Evolutionary conservation across 2,888 invertebrate genomes (phyloP).

Genomic region (Ophioninae sp.): DNA sequence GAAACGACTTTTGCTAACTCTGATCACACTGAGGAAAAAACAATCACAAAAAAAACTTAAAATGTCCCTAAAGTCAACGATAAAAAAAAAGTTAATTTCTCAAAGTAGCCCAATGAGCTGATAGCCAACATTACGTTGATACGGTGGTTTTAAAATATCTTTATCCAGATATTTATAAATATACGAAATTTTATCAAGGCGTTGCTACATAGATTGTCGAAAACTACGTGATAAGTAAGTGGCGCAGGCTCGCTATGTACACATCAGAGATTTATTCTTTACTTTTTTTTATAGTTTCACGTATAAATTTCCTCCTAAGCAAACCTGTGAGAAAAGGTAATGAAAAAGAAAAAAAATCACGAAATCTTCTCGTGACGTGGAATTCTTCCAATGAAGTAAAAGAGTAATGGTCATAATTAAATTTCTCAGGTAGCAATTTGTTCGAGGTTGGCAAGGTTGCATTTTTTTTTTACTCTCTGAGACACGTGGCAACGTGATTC

Average conservation of each 20-base stretch:
- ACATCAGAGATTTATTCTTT: constrained; percentile 46
- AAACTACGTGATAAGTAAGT: constrained; percentile 49
- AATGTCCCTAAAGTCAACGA: too few species aligned
- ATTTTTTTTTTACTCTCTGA: background rate
- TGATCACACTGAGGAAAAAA: too few species aligned
- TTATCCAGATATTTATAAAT: constrained; percentile 1
- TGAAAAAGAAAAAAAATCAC: background rate
- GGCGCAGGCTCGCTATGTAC: constrained; percentile 10
- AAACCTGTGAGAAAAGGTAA: constrained; percentile 14
- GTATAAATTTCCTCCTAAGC: constrained; percentile 18
- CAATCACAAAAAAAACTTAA: too few species aligned
- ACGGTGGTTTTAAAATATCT: background rate
- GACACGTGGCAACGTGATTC: background rate
- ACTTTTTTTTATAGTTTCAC: background rate
- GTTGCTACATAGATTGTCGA: constrained; percentile 42
- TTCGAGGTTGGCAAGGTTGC: background rate
- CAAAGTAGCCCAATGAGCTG: too few species aligned
- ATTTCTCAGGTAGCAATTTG: background rate
- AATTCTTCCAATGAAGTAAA: background rate
- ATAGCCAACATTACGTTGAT: too few species aligned
- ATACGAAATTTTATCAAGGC: constrained; percentile 41
- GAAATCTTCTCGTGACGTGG: background rate
- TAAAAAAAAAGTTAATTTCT: too few species aligned
- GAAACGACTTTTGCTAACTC: too few species aligned
- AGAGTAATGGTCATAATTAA: constrained; percentile 1